Evolutionary conservation across 2,797 vertebrate genomes (phyloP).

Genomic region (Iguana delicatissima): DNA sequence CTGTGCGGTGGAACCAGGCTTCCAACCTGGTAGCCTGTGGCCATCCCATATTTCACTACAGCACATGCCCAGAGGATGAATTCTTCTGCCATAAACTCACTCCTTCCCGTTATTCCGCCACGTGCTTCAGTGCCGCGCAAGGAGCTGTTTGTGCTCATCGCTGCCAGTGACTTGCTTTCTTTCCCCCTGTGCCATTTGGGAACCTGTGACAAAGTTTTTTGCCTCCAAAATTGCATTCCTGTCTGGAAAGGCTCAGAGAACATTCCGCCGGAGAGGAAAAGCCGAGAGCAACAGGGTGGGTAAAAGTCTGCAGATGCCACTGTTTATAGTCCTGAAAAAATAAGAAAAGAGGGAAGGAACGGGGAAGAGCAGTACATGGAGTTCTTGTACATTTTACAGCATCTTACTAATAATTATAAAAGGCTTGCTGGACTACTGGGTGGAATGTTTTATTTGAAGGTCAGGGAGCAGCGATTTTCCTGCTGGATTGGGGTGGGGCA

Average conservation of each 20-base stretch:
- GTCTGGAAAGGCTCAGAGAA: constrained; percentile 68
- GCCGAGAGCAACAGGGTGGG: constrained; percentile 48
- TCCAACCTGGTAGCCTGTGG: not conserved
- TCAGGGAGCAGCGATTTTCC: constrained; percentile 50
- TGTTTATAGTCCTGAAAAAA: constrained; percentile 58
- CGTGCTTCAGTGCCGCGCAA: constrained; percentile 29
- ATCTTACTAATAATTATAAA: constrained; percentile 65
- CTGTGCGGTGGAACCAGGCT: no score
- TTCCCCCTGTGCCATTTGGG: constrained; percentile 53
- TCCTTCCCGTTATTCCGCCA: constrained; percentile 18
- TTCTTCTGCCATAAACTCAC: constrained; percentile 10
- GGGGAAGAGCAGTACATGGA: constrained; percentile 59
- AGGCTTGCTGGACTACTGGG: constrained; percentile 53
- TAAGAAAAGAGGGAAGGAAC: no score
- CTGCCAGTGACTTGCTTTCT: not conserved
- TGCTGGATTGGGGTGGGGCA: constrained; percentile 19
- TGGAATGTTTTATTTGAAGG: constrained; percentile 63
- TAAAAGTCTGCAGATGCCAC: constrained; percentile 46
- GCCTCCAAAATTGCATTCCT: constrained; percentile 69
- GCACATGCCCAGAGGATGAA: not conserved
- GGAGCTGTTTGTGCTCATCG: not conserved
- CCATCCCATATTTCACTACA: not conserved
- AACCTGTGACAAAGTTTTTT: constrained; percentile 67
- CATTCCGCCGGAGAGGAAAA: constrained; percentile 60
- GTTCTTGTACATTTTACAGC: constrained; percentile 69